phyloP scores from a whole-genome alignment of 1,140 invertebrate genomes.

The Wasmannia auropunctata region DNA sequence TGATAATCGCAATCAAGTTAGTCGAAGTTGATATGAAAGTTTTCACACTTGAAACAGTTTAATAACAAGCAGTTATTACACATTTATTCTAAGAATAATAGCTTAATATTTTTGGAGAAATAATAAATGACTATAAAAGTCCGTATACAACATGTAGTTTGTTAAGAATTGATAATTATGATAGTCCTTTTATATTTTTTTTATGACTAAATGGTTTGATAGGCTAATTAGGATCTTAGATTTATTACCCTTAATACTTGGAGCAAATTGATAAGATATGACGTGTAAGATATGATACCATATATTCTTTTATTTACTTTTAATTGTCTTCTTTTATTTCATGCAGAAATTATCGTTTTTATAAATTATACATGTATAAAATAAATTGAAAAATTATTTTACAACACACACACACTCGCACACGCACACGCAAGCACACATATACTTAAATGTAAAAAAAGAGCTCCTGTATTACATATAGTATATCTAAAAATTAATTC shows the following conservation, averaged over 20 bases:
- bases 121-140: not conserved
- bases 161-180: not conserved
- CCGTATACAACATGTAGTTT: not conserved
- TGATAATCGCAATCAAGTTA: not conserved
- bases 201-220: not conserved
- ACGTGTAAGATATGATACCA: too few species aligned
- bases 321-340: too few species aligned
- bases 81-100: not conserved
- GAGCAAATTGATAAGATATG: not conserved
- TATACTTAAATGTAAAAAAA: too few species aligned
- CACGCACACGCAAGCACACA: too few species aligned
- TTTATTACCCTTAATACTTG: not conserved
- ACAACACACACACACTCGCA: too few species aligned
- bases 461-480: too few species aligned
- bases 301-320: too few species aligned
- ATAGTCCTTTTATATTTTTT: not conserved
- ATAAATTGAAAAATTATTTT: too few species aligned
- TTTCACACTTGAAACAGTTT: not conserved
- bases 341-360: too few species aligned
- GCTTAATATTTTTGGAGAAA: not conserved
- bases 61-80: constrained; percentile 3
- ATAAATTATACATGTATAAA: too few species aligned
- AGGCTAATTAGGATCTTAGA: not conserved
- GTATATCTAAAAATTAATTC: not conserved
- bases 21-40: not conserved